These are phyloP conservation scores for Strigamia transsilvanica DNA, from an alignment of 2,888 invertebrate genomes.

Conservation along the genomic window DNA sequence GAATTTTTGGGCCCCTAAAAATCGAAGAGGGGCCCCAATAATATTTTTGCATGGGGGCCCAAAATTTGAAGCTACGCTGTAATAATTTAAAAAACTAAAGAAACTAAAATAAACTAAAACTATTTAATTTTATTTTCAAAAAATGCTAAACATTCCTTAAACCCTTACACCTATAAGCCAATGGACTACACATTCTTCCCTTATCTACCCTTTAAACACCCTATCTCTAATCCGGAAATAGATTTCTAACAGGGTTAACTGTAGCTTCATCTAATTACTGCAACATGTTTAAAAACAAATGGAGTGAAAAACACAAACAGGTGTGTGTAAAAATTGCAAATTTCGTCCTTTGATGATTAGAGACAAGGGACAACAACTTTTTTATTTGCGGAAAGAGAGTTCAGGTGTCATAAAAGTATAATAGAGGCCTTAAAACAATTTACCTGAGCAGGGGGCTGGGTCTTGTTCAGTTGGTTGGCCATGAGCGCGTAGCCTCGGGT, in stretches of 20 bases:
- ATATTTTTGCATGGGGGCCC: too few relatives aligned
- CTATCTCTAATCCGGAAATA: neutral
- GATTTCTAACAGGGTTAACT: neutral
- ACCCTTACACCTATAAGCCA: neutral
- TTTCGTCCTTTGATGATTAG: neutral
- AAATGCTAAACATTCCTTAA: neutral
- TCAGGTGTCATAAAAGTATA: neutral
- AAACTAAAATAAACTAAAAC: too few relatives aligned
- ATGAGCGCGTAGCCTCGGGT: constrained; percentile 3
- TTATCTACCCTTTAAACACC: neutral
- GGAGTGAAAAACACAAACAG: neutral
- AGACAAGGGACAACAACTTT: neutral
- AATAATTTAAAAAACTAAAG: too few relatives aligned
- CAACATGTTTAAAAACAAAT: neutral
- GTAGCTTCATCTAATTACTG: neutral
- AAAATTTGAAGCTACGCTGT: too few relatives aligned
- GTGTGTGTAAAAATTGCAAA: neutral
- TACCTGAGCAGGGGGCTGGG: constrained; percentile 11
- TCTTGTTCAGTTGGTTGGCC: neutral
- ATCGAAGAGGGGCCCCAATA: too few relatives aligned
- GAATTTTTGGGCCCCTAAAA: too few relatives aligned
- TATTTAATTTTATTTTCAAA: too few relatives aligned
- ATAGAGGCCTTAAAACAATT: constrained; percentile 44
- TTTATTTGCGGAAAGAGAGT: neutral
- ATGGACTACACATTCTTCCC: neutral